These are phyloP conservation scores for Acanthopleura granulata DNA, from an alignment of 2,888 invertebrate species.

Conservation along the genomic window DNA sequence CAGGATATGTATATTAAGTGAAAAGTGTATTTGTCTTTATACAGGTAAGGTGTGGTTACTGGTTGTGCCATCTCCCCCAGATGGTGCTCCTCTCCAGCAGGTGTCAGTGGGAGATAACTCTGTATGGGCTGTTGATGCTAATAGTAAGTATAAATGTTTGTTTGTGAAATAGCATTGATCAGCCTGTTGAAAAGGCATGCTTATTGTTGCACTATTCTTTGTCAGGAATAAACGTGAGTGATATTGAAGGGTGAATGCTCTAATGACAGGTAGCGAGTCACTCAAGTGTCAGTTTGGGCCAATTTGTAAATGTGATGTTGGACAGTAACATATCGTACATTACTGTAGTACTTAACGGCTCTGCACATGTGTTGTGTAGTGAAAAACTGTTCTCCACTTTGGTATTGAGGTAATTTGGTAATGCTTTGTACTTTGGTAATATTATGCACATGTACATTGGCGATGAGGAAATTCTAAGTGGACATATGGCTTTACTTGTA, in stretches of 20 bases:
- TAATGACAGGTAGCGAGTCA: too few species aligned
- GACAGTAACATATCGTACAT: too few species aligned
- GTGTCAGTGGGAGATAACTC: constrained; percentile 76
- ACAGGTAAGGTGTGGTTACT: constrained; percentile 81
- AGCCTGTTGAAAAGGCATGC: neutral
- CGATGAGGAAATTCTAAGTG: neutral
- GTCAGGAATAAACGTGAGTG: too few species aligned
- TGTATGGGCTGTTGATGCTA: constrained; percentile 86
- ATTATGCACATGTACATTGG: too few species aligned
- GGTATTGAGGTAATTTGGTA: too few species aligned
- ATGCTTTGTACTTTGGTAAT: too few species aligned
- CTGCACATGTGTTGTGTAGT: too few species aligned
- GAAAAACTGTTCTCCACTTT: too few species aligned
- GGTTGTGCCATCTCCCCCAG: constrained; percentile 78
- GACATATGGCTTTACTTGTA: constrained; percentile 39
- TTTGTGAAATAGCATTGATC: neutral
- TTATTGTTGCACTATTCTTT: neutral
- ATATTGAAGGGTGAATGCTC: too few species aligned
- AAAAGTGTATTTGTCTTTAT: neutral
- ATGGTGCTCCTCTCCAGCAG: constrained; percentile 77
- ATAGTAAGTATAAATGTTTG: constrained; percentile 24
- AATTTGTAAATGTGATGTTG: too few species aligned
- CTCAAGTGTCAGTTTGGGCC: too few species aligned
- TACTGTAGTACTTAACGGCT: too few species aligned
- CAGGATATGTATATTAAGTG: neutral